Conservation (phyloP, 2,113 vertebrate genomes). For the Pyrgilauda ruficollis region DNA sequence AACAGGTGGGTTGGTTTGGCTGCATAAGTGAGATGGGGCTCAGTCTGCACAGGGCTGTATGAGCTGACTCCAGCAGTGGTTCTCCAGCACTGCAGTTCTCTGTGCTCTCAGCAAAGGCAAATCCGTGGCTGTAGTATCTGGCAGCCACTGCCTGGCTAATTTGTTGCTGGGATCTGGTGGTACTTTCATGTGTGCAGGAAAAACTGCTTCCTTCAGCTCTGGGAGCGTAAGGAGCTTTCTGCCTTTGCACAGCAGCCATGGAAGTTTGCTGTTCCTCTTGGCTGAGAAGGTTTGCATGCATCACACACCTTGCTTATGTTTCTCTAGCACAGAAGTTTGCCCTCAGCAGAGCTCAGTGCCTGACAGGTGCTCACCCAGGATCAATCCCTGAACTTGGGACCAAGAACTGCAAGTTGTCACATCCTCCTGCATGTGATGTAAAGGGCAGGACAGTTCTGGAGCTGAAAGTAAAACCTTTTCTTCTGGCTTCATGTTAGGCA, state of each 20-base stretch:
- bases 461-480: not conserved
- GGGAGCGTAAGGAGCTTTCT: not conserved
- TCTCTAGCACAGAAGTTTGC: not conserved
- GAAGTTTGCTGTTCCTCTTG: not conserved
- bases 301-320: not conserved
- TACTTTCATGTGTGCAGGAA: not conserved
- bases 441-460: not conserved
- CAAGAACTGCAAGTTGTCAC: accelerated
- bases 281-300: not conserved
- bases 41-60: not conserved
- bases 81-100: accelerated
- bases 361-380: not conserved
- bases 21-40: not conserved
- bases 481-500: not conserved
- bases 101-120: not conserved
- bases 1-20: not conserved
- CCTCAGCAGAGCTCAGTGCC: not conserved
- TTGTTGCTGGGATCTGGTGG: not conserved
- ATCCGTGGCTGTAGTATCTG: accelerated
- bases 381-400: not conserved
- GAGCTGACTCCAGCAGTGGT: not conserved
- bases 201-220: not conserved
- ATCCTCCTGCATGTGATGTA: not conserved
- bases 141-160: not conserved
- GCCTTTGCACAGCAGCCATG: not conserved